Evolutionary conservation across 2,888 invertebrate genomes (phyloP).

Genomic region (Neoaliturus tenellus): DNA sequence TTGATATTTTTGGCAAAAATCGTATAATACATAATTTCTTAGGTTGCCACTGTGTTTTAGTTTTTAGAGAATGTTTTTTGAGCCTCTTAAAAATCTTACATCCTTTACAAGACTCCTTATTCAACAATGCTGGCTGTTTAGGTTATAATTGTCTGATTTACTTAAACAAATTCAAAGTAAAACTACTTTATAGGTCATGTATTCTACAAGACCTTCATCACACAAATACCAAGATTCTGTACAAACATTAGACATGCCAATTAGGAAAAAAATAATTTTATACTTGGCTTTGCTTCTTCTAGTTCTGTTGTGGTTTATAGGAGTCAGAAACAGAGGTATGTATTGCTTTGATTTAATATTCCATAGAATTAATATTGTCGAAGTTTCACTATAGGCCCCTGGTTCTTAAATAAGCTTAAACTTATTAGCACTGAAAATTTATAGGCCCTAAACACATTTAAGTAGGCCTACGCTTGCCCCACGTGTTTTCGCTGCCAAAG

Average conservation of each 20-base stretch:
- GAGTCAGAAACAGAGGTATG: constrained; percentile 59
- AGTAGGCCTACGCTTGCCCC: too few species aligned
- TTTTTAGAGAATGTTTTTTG: background rate
- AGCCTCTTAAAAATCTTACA: background rate
- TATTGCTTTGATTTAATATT: too few species aligned
- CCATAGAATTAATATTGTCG: too few species aligned
- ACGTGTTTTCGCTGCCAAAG: too few species aligned
- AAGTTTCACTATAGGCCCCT: too few species aligned
- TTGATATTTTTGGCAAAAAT: too few species aligned
- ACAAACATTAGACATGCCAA: constrained; percentile 59
- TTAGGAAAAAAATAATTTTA: constrained; percentile 58
- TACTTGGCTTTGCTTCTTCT: constrained; percentile 57
- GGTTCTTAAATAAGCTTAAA: too few species aligned
- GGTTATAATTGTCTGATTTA: background rate
- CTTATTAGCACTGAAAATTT: too few species aligned
- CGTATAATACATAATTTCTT: too few species aligned
- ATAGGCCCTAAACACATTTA: too few species aligned
- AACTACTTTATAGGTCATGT: constrained; percentile 27
- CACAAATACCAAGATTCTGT: constrained; percentile 55
- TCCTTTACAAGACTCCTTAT: background rate
- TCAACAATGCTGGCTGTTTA: background rate
- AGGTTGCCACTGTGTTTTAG: too few species aligned
- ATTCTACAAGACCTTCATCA: constrained; percentile 39
- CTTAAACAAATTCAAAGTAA: background rate
- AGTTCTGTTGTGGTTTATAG: constrained; percentile 60